Conservation (phyloP, 2,113 vertebrate genomes). For the Microtus oregoni region DNA sequence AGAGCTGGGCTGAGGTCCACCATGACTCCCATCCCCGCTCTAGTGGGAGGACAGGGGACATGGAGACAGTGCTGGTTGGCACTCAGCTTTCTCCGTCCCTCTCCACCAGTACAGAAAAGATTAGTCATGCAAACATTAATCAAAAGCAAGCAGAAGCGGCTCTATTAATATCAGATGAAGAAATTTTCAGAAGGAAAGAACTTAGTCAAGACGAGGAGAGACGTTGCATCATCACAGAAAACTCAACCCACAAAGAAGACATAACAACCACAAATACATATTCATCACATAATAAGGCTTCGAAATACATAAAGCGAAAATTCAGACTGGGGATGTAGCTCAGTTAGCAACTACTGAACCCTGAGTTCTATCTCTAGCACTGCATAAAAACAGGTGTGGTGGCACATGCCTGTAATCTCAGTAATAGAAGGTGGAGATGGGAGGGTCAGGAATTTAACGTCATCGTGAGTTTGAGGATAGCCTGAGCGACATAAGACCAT, state of each 20-base stretch:
- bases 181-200: neutral
- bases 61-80: neutral
- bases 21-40: neutral
- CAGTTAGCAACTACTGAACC: neutral
- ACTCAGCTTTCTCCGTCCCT: neutral
- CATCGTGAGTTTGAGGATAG: neutral
- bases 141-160: neutral
- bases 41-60: too few species aligned
- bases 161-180: conserved; percentile 24
- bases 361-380: neutral
- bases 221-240: neutral
- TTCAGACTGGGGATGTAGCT: neutral
- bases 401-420: neutral
- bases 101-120: neutral
- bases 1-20: neutral
- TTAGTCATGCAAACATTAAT: neutral
- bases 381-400: neutral
- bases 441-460: neutral
- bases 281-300: neutral
- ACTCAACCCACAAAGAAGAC: neutral
- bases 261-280: neutral
- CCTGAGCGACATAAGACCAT: neutral
- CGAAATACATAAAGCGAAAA: neutral
- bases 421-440: neutral
- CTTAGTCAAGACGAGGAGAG: neutral